Evolutionary conservation across 30 jellyfish, hydroid and myxozoan species (phyloP).

Genomic region (Chironex yamaguchii): DNA sequence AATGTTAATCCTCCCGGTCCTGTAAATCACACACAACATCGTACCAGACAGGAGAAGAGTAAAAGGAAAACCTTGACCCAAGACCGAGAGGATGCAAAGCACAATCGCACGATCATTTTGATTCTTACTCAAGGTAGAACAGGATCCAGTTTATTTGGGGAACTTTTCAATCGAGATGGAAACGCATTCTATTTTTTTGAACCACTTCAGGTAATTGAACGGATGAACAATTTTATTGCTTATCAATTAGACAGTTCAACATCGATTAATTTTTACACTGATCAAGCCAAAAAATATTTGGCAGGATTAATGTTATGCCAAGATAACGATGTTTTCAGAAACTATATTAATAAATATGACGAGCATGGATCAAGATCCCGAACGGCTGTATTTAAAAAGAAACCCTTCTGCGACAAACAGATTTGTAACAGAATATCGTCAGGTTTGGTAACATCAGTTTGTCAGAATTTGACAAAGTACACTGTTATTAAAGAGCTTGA

Average conservation of each 20-base stretch:
- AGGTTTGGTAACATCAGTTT: background rate
- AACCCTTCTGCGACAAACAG: conserved; percentile 54
- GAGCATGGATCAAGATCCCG: conserved; percentile 46
- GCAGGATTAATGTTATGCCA: conserved; percentile 28
- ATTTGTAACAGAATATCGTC: conserved; percentile 10
- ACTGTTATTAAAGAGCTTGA: conserved; percentile 69
- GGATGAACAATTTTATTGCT: conserved; percentile 3
- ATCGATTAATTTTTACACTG: background rate
- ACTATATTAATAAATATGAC: conserved; percentile 44
- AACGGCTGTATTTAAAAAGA: conserved; percentile 10
- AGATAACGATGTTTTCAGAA: background rate
- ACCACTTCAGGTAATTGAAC: conserved; percentile 50
- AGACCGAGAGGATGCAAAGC: too few relatives aligned
- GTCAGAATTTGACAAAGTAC: conserved; percentile 23
- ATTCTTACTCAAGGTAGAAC: conserved; percentile 75
- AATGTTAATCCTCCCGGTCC: too few relatives aligned
- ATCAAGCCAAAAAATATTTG: conserved; percentile 30
- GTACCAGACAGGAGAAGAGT: too few relatives aligned
- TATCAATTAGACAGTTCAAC: background rate
- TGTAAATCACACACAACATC: too few relatives aligned
- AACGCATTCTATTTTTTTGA: conserved; percentile 64
- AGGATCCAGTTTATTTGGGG: conserved; percentile 66
- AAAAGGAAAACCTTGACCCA: too few relatives aligned
- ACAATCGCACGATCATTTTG: conserved; percentile 18
- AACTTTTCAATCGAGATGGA: conserved; percentile 43